Percentiles rank a stretch among this genome's conserved stretches.
phyloP scores from a whole-genome alignment of 2,888 invertebrate genomes.

The Dryocosmus kuriphilus region DNA sequence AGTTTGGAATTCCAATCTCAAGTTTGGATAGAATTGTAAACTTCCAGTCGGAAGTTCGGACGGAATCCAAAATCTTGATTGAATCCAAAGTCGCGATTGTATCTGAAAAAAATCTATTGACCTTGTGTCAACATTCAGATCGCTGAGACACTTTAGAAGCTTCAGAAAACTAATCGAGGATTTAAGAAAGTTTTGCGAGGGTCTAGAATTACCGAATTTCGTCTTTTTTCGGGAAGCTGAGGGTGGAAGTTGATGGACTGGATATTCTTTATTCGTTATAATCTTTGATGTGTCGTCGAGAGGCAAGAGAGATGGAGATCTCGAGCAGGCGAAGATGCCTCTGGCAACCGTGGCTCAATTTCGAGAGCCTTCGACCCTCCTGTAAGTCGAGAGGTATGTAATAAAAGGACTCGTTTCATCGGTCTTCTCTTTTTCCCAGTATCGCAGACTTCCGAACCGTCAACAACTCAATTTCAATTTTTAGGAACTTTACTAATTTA shows the following conservation, averaged over 20 bases:
- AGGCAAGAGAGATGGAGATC: slow-evolving; percentile 64
- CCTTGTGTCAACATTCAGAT: not conserved
- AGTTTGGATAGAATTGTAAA: not conserved
- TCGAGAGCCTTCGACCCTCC: slow-evolving; percentile 59
- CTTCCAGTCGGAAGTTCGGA: not conserved
- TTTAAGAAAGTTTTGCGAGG: not conserved
- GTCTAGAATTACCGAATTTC: not conserved
- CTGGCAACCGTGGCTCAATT: slow-evolving; percentile 74
- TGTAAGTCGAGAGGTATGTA: slow-evolving; percentile 67
- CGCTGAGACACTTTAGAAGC: not conserved
- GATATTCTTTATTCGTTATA: slow-evolving; percentile 3
- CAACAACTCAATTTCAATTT: not conserved
- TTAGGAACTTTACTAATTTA: too few relatives aligned
- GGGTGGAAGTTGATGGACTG: slow-evolving; percentile 5
- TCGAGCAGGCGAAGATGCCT: slow-evolving; percentile 66
- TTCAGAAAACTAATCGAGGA: not conserved
- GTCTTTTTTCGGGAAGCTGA: not conserved
- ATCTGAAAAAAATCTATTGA: not conserved
- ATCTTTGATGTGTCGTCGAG: slow-evolving; percentile 32
- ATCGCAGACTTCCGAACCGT: not conserved
- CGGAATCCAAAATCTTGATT: too few relatives aligned
- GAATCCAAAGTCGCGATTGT: too few relatives aligned
- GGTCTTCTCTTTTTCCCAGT: not conserved
- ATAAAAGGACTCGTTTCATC: slow-evolving; percentile 7
- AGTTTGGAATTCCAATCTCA: not conserved